phyloP scores from a whole-genome alignment of 2,888 invertebrate species.

The Lepas anatifera region DNA sequence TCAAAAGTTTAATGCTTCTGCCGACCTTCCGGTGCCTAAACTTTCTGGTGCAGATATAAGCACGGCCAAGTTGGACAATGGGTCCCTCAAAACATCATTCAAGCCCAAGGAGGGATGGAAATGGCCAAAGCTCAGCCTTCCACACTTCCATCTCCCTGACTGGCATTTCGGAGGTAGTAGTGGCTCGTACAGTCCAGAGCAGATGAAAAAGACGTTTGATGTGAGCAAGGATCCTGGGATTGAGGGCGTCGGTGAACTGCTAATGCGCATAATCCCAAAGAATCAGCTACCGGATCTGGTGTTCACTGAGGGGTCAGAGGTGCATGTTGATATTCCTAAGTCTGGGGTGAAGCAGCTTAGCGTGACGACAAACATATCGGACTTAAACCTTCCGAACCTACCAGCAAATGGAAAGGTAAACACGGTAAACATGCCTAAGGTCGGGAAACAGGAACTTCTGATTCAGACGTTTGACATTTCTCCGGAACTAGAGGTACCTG shows the following conservation, averaged over 20 bases:
- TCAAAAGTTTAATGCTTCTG: slow-evolving; percentile 4
- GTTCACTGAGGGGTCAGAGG: not conserved
- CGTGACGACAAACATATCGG: not conserved
- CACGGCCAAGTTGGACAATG: slow-evolving; percentile 9
- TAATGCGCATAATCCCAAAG: not conserved
- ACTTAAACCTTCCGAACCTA: not conserved
- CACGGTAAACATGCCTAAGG: not conserved
- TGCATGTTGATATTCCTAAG: not conserved
- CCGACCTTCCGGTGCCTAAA: slow-evolving; percentile 14
- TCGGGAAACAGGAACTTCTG: not conserved
- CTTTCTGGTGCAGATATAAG: slow-evolving; percentile 16
- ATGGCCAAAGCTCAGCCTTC: not conserved
- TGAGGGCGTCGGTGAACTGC: not conserved
- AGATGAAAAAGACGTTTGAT: not conserved
- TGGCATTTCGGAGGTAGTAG: not conserved
- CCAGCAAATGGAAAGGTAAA: not conserved
- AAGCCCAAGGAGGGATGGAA: not conserved
- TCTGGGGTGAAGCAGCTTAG: not conserved
- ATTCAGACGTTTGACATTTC: not conserved
- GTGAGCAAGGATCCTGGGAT: not conserved
- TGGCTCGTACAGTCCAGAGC: not conserved
- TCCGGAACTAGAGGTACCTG: not conserved
- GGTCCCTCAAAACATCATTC: not conserved
- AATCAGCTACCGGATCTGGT: not conserved
- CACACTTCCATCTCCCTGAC: not conserved